Evolutionary conservation across 1,140 invertebrate species (phyloP).

Genomic region (Euwallacea fornicatus): DNA sequence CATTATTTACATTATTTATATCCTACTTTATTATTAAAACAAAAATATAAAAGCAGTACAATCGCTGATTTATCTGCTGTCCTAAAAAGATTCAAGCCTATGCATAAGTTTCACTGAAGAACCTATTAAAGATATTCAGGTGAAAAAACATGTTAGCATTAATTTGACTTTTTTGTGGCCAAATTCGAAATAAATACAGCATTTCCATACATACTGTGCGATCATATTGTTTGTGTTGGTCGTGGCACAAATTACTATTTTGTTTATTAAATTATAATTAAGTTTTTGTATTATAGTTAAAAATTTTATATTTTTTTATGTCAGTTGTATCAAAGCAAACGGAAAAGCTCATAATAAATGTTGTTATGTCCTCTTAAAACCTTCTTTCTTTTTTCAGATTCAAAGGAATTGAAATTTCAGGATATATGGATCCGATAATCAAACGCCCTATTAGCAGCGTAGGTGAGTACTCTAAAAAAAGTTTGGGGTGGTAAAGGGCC

Average conservation of each 20-base stretch:
- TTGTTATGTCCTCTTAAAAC: slow-evolving; percentile 21
- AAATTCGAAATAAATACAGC: background rate
- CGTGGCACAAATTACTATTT: slow-evolving; percentile 33
- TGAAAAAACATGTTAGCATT: too few species aligned
- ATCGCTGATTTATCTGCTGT: background rate
- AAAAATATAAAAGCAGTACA: too few species aligned
- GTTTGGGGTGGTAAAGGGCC: too few species aligned
- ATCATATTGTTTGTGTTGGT: slow-evolving; percentile 21
- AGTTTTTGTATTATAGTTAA: slow-evolving; percentile 37
- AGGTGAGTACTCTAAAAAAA: too few species aligned
- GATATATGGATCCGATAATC: too few species aligned
- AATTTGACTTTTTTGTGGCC: too few species aligned
- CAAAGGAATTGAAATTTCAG: too few species aligned
- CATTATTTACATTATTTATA: too few species aligned
- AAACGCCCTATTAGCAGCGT: too few species aligned
- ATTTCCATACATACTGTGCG: background rate
- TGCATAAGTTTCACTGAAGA: background rate
- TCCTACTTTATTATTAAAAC: too few species aligned
- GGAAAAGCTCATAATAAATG: slow-evolving; percentile 33
- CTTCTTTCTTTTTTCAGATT: too few species aligned
- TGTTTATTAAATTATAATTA: slow-evolving; percentile 16
- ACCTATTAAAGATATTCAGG: background rate
- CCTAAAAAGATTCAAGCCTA: background rate
- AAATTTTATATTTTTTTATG: slow-evolving; percentile 39
- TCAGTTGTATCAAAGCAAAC: slow-evolving; percentile 18